These are phyloP conservation scores for Eupelmus urozonus DNA, from an alignment of 2,888 invertebrate species.

Conservation along the genomic window DNA sequence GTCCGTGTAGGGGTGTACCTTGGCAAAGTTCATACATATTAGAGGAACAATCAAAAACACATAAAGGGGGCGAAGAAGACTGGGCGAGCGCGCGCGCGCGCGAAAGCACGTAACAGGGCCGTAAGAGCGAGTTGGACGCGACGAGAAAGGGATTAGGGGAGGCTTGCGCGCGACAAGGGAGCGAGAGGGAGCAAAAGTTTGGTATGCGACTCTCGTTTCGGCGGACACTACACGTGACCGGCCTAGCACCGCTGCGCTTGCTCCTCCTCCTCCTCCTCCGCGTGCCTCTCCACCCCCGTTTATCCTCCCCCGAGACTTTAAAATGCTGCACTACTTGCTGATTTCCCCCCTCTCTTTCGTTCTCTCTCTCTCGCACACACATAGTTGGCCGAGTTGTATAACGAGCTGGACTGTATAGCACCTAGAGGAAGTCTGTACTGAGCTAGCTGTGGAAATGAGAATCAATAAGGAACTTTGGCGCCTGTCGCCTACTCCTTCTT, in stretches of 20 bases:
- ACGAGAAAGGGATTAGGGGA: slow-evolving; percentile 64
- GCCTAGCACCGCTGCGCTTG: slow-evolving; percentile 64
- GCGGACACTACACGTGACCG: slow-evolving; percentile 76
- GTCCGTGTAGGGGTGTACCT: slow-evolving; percentile 43
- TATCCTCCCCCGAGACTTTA: slow-evolving; percentile 21
- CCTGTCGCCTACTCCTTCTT: slow-evolving; percentile 4
- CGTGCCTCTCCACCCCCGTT: slow-evolving; percentile 15
- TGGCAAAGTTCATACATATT: slow-evolving; percentile 58
- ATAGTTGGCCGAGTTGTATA: neutral
- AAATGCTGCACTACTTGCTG: slow-evolving; percentile 38
- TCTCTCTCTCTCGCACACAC: neutral
- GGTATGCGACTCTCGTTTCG: slow-evolving; percentile 74
- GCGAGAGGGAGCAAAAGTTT: slow-evolving; percentile 68
- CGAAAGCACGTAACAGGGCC: slow-evolving; percentile 50
- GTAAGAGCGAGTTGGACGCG: slow-evolving; percentile 45
- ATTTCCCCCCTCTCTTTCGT: slow-evolving; percentile 29
- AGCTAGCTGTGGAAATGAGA: slow-evolving; percentile 16
- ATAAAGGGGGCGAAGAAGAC: slow-evolving; percentile 40
- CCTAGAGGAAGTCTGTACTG: too few species aligned
- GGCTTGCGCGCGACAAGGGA: too few species aligned
- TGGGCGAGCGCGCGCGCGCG: slow-evolving; percentile 11
- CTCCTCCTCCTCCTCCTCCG: too few species aligned
- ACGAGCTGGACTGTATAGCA: neutral
- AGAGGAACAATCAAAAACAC: slow-evolving; percentile 60
- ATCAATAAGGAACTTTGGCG: slow-evolving; percentile 38